A percentile compares a stretch with the other conserved stretches of the same genome.
Evolutionary conservation across 2,888 invertebrate genomes (phyloP).

Genomic region (Sylvicola cinctus): DNA sequence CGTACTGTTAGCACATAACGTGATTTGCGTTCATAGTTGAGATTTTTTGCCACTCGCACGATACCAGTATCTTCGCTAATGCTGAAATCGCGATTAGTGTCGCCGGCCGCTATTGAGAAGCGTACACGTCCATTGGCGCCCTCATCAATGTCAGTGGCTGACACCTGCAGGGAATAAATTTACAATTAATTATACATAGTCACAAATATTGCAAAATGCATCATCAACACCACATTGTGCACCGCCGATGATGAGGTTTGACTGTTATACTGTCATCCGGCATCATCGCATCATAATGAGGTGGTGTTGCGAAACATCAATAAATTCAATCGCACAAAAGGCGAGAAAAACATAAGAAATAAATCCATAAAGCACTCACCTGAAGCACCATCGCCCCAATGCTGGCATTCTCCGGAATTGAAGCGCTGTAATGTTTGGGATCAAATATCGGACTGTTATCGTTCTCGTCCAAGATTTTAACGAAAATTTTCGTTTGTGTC

Average conservation of each 20-base stretch:
- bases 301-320: not conserved
- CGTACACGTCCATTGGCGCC: slow-evolving; percentile 79
- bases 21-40: slow-evolving; percentile 80
- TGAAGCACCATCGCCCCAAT: slow-evolving; percentile 79
- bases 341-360: slow-evolving; percentile 3
- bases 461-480: slow-evolving; percentile 69
- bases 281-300: not conserved
- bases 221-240: too few species aligned
- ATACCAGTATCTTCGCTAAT: slow-evolving; percentile 84
- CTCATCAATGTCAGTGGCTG: slow-evolving; percentile 74
- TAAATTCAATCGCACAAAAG: slow-evolving; percentile 2
- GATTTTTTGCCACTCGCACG: slow-evolving; percentile 74
- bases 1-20: slow-evolving; percentile 65
- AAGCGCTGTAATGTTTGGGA: slow-evolving; percentile 74
- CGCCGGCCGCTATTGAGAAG: slow-evolving; percentile 74
- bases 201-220: too few species aligned
- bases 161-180: slow-evolving; percentile 33
- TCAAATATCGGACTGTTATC: slow-evolving; percentile 80
- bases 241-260: too few species aligned
- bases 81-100: slow-evolving; percentile 76
- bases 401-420: slow-evolving; percentile 82
- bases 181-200: too few species aligned
- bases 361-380: slow-evolving; percentile 25
- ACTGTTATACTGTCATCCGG: too few species aligned
- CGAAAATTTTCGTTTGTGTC: slow-evolving; percentile 43